A percentile compares a stretch with the other conserved stretches of the same genome.
Evolutionary conservation across 2,113 vertebrate genomes (phyloP).

Genomic region (Marmota monax): DNA sequence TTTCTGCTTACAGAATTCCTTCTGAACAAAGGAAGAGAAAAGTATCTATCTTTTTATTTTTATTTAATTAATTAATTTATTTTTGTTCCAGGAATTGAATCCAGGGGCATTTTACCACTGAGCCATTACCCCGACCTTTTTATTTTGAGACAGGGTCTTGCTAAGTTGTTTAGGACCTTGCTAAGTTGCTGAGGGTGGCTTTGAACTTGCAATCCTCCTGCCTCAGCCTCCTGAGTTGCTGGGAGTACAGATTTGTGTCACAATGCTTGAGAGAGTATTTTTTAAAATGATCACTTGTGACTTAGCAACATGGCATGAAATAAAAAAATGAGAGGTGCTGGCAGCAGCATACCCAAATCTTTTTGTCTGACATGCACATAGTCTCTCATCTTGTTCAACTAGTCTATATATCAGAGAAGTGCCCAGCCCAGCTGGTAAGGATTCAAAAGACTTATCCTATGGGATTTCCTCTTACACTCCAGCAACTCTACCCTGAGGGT

Average conservation of each 20-base stretch:
- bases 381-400: background rate
- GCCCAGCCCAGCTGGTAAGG: background rate
- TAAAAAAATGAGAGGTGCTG: background rate
- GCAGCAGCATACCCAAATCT: background rate
- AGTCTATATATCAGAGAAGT: background rate
- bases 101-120: too few relatives aligned
- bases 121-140: too few relatives aligned
- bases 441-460: background rate
- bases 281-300: conserved; percentile 36
- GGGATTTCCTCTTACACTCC: too few relatives aligned
- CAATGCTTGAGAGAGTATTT: background rate
- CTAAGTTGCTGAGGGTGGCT: too few relatives aligned
- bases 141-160: too few relatives aligned
- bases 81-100: too few relatives aligned
- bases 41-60: background rate
- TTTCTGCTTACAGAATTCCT: conserved; percentile 1
- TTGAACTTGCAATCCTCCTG: too few relatives aligned
- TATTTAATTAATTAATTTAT: too few relatives aligned
- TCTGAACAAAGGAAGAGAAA: conserved; percentile 20
- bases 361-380: background rate
- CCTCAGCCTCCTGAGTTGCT: too few relatives aligned
- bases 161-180: too few relatives aligned
- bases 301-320: conserved; percentile 12
- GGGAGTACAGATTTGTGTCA: too few relatives aligned
- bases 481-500: too few relatives aligned